phyloP scores from a whole-genome alignment of 2,888 invertebrate genomes.

The Heliconius ismenius region DNA sequence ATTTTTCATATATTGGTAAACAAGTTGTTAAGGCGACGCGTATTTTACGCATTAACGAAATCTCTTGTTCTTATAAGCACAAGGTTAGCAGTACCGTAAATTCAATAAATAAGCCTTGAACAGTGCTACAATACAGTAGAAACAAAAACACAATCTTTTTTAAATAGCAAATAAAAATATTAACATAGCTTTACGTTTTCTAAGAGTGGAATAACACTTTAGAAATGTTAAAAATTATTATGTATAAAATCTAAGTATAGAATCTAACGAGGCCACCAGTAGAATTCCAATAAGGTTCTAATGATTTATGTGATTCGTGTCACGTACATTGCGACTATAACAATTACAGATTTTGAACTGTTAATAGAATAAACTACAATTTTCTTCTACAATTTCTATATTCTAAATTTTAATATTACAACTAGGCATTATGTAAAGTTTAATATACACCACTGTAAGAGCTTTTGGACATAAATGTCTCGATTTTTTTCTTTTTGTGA shows the following conservation, averaged over 20 bases:
- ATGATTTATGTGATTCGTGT: constrained; percentile 14
- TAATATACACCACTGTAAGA: too few relatives aligned
- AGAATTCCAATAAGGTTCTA: constrained; percentile 12
- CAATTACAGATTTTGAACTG: constrained; percentile 30
- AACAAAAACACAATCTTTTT: neutral
- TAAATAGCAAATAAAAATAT: neutral
- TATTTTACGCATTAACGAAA: neutral
- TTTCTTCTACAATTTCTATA: constrained; percentile 18
- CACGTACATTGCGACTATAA: constrained; percentile 18
- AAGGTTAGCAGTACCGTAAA: neutral
- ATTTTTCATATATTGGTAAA: neutral
- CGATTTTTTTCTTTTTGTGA: too few relatives aligned
- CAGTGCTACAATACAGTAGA: neutral
- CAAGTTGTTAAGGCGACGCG: neutral
- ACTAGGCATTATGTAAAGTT: neutral
- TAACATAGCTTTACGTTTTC: neutral
- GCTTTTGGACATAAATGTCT: too few relatives aligned
- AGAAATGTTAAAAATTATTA: neutral
- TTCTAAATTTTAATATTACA: neutral
- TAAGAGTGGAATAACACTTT: neutral
- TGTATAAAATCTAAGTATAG: neutral
- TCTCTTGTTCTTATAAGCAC: neutral
- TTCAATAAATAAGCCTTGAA: neutral
- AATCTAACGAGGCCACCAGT: neutral
- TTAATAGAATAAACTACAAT: constrained; percentile 31